phyloP scores from a whole-genome alignment of 1,140 invertebrate species.

The Drusus annulatus region DNA sequence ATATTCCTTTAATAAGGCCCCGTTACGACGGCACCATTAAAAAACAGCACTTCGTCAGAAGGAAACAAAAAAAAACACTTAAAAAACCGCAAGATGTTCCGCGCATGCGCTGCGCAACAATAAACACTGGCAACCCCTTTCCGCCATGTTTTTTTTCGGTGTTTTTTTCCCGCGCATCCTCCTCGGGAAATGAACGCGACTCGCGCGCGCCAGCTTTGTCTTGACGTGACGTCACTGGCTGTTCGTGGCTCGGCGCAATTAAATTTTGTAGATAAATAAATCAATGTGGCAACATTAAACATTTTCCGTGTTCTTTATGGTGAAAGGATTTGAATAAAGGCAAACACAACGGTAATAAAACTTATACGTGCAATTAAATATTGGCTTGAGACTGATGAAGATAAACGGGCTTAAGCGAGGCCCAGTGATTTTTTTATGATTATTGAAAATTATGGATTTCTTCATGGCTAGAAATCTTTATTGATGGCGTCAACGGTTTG shows the following conservation, averaged over 20 bases:
- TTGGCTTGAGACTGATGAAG: too few relatives aligned
- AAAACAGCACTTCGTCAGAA: conserved; percentile 41
- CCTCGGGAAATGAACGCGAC: conserved; percentile 1
- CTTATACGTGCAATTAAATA: too few relatives aligned
- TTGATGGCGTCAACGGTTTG: too few relatives aligned
- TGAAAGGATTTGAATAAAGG: conserved; percentile 19
- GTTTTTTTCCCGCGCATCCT: conserved; percentile 39
- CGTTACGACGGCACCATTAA: conserved; percentile 41
- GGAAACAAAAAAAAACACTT: conserved; percentile 44
- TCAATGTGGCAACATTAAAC: not conserved
- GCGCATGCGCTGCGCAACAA: conserved; percentile 50
- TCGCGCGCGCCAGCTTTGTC: conserved; percentile 36
- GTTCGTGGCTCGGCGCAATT: conserved; percentile 28
- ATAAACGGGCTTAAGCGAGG: too few relatives aligned
- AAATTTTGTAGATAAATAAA: conserved; percentile 1
- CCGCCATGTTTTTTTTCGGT: conserved; percentile 37
- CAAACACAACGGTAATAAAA: too few relatives aligned
- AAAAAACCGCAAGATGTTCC: conserved; percentile 49
- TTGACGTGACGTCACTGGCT: conserved; percentile 19
- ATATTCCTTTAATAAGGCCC: conserved; percentile 24
- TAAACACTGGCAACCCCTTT: conserved; percentile 55
- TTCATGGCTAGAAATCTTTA: too few relatives aligned
- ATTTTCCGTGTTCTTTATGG: conserved; percentile 11
- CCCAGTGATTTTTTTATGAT: too few relatives aligned
- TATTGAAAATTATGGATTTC: too few relatives aligned